Conservation (phyloP, 2,113 vertebrate species). For the Polypterus bichir region DNA sequence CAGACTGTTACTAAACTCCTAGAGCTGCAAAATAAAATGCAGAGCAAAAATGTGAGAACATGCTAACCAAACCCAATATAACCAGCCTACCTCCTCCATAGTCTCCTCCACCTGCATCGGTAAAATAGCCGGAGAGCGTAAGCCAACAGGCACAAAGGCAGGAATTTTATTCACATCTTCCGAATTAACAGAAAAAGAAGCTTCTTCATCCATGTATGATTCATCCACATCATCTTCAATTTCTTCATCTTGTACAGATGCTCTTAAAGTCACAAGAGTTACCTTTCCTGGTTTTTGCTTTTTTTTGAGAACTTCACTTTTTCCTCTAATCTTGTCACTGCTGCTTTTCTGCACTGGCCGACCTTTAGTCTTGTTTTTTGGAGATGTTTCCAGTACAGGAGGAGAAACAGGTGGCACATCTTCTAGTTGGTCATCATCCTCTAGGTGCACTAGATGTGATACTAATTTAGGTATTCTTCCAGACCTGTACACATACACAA, state of each 20-base stretch:
- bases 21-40: no score
- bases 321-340: no score
- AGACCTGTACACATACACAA: conserved; percentile 17
- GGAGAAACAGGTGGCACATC: conserved; percentile 13
- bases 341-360: neutral
- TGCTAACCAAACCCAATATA: no score
- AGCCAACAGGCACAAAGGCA: conserved; percentile 66
- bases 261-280: conserved; percentile 65
- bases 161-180: conserved; percentile 63
- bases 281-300: conserved; percentile 41
- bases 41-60: no score
- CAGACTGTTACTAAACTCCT: no score
- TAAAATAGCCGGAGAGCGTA: conserved; percentile 58
- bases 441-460: conserved; percentile 34
- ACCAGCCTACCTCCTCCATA: conserved; percentile 66
- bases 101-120: conserved; percentile 69
- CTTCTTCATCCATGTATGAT: conserved; percentile 33
- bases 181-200: conserved; percentile 34
- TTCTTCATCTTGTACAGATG: conserved; percentile 58
- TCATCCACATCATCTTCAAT: conserved; percentile 44
- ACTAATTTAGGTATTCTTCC: conserved; percentile 49
- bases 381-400: neutral
- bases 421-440: conserved; percentile 21
- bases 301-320: conserved; percentile 18
- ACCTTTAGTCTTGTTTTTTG: conserved; percentile 34